A percentile compares a stretch with the other conserved stretches of the same genome.
Evolutionary conservation across 2,797 vertebrate species (phyloP).

Genomic region (Ambastaia sidthimunki): DNA sequence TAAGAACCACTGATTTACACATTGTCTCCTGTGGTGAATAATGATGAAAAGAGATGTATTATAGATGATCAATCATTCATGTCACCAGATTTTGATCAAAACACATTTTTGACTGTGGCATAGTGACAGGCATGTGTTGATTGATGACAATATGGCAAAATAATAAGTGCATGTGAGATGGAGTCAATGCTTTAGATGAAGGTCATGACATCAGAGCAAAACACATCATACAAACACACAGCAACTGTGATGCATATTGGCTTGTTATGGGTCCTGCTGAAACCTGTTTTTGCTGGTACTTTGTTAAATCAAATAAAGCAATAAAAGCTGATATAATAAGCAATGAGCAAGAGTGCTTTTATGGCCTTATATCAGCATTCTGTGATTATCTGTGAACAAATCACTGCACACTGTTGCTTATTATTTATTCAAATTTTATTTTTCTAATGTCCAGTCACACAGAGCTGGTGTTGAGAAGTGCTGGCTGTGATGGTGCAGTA

Average conservation of each 20-base stretch:
- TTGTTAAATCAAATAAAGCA: no score
- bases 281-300: no score
- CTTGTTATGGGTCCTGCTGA: background rate
- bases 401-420: background rate
- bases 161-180: slow-evolving; percentile 66
- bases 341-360: background rate
- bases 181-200: background rate
- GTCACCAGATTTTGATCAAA: slow-evolving; percentile 70
- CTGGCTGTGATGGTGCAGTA: background rate
- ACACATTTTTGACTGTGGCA: slow-evolving; percentile 62
- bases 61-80: slow-evolving; percentile 80
- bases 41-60: slow-evolving; percentile 74
- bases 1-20: background rate
- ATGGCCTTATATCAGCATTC: background rate
- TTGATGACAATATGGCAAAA: slow-evolving; percentile 75
- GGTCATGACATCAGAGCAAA: slow-evolving; percentile 8
- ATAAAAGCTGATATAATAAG: no score
- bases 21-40: slow-evolving; percentile 72
- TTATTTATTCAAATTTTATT: background rate
- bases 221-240: background rate
- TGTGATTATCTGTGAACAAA: background rate
- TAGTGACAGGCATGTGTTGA: slow-evolving; percentile 78
- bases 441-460: background rate
- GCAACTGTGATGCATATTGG: background rate
- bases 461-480: background rate